Evolutionary conservation across 1,140 invertebrate species (phyloP), one percentile per base, ranked within the genome.

Genomic region (Steinernema feltiae): DNA sequence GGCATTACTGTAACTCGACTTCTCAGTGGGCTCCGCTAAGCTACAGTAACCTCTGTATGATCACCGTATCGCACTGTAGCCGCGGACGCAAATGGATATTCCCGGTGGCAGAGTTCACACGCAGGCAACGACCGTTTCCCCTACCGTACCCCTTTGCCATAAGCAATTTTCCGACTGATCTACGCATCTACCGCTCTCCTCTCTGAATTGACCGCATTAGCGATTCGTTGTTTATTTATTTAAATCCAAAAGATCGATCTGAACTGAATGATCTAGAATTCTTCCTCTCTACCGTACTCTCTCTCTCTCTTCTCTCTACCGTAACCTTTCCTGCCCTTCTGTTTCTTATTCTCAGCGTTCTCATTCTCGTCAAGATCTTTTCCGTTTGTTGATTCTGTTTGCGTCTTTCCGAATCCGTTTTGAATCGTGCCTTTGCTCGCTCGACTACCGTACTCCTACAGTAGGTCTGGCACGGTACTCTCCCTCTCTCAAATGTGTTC

Each of bases 381-480:
- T 41, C 18, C 24, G 24, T 63, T 21, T 63, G 12, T 27, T 63
- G 12, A 17, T 63, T 63, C 24, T 12, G 12, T 63, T 63, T 27
- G 53, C 53, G 53, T 63, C 53, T 63, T 63, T 63, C 53, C 53
- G 53, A 63, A 63, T 63, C 53, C 53, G 53, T 63, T 27, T 27
- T 63, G n/a, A n/a, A n/a, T n/a, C n/a, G 53, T 63, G 53, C 53
- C 53, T 63, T 63, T 21, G 53, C 53, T 12, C 24, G 24, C 53
- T 3, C 53, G 53, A 63, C 35, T 41, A 27, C 53, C 24, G 24
- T 15, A 27, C 53, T 3, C 15, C 53, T 27, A 15, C 53, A 27
- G 24, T 21, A 21, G 53, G 7, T 63, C 53, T 63, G 7, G 3
- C 3, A 7, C 53, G 18, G 7, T 41, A 41, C 35, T 7, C 7